Conservation (phyloP, 2,797 vertebrate species). For the Atherinosoma microstoma region DNA sequence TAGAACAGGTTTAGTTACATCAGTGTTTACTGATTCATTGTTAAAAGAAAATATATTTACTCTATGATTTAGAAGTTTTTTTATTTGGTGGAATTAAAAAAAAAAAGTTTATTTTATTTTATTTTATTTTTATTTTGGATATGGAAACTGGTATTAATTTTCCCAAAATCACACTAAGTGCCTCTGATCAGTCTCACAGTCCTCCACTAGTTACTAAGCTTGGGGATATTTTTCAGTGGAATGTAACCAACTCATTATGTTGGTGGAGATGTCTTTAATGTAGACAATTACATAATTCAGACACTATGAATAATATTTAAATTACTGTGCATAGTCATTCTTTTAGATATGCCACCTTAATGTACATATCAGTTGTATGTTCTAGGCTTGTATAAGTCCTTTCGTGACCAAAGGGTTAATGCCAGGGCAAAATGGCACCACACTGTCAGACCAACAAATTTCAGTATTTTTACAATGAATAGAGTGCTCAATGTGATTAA, state of each 20-base stretch:
- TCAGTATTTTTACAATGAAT: conserved; percentile 53
- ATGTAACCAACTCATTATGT: conserved; percentile 12
- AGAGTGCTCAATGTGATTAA: conserved; percentile 47
- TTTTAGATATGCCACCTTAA: conserved; percentile 22
- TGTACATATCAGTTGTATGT: conserved; percentile 35
- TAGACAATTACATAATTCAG: conserved; percentile 31
- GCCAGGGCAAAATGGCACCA: conserved; percentile 20
- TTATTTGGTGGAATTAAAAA: neutral
- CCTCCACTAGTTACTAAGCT: conserved; percentile 9
- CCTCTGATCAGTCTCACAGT: neutral
- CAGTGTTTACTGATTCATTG: conserved; percentile 3
- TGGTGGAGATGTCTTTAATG: conserved; percentile 16
- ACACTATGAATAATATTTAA: conserved; percentile 38
- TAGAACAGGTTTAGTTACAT: neutral
- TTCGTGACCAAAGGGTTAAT: conserved; percentile 40
- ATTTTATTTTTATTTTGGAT: neutral
- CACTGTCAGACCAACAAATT: conserved; percentile 45
- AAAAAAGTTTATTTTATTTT: no score
- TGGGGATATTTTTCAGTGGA: neutral
- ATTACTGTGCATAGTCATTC: conserved; percentile 49
- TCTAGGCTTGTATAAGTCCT: conserved; percentile 1
- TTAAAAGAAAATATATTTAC: neutral
- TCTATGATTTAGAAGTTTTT: neutral
- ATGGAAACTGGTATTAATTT: neutral
- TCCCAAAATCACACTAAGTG: neutral